phyloP scores from a whole-genome alignment of 2,113 vertebrate genomes.

The Anoura caudifer region DNA sequence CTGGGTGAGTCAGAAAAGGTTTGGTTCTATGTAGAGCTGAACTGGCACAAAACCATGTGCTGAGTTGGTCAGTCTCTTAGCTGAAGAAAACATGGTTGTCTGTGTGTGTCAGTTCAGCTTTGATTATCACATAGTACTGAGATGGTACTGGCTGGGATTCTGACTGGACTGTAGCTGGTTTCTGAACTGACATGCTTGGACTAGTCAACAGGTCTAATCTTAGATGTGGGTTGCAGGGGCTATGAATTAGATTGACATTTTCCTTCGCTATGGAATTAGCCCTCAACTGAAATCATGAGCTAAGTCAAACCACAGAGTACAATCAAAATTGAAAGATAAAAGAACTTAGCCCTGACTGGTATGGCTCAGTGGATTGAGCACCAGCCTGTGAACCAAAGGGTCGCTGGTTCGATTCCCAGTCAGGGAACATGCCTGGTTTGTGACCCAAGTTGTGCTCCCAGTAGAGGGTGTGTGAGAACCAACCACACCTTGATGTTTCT shows the following conservation, averaged over 20 bases:
- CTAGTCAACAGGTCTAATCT: background rate
- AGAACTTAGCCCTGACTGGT: no score
- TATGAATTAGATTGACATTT: background rate
- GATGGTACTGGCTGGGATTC: background rate
- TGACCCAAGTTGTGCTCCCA: no score
- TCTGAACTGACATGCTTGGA: background rate
- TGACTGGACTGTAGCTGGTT: background rate
- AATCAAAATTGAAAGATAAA: background rate
- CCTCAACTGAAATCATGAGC: background rate
- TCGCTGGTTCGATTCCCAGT: no score
- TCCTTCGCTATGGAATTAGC: background rate
- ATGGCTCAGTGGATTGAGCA: no score
- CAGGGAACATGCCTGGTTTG: no score
- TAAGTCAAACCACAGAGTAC: background rate
- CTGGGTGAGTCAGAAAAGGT: background rate
- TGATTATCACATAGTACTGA: background rate
- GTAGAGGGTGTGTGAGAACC: no score
- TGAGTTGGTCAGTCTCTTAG: background rate
- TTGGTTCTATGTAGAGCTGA: background rate
- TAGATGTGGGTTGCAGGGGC: background rate
- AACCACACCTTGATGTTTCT: no score
- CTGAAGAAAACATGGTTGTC: background rate
- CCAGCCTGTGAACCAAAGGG: no score
- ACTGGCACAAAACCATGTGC: background rate
- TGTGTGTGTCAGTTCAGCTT: background rate